These are phyloP conservation scores for Ficedula albicollis DNA, from an alignment of 2,797 vertebrate genomes.

Conservation along the genomic window DNA sequence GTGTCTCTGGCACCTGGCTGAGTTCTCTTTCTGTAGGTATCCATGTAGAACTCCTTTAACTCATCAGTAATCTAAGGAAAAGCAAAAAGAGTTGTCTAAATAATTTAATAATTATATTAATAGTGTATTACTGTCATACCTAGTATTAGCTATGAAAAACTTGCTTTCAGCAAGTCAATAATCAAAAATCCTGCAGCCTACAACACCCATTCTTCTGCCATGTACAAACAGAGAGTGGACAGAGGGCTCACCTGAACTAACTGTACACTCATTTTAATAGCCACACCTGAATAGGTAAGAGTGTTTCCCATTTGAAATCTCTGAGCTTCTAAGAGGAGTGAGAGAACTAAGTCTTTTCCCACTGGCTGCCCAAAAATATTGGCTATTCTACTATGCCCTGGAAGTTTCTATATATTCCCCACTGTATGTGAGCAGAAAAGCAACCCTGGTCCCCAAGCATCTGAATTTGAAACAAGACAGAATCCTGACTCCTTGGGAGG, in stretches of 20 bases:
- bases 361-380: not conserved
- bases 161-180: not conserved
- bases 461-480: not conserved
- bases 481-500: not conserved
- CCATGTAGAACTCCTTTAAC: slow-evolving; percentile 83
- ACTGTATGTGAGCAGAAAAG: not conserved
- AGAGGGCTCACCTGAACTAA: not conserved
- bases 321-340: not conserved
- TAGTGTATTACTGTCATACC: not conserved
- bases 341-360: not conserved
- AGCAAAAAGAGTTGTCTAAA: not conserved
- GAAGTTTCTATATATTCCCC: not conserved
- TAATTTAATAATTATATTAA: not conserved
- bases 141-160: not conserved
- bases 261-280: not conserved
- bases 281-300: not conserved
- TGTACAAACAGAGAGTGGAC: not conserved
- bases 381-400: not conserved
- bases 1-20: slow-evolving; percentile 77
- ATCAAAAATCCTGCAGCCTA: not conserved
- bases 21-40: slow-evolving; percentile 79
- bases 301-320: not conserved
- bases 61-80: slow-evolving; percentile 82
- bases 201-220: not conserved
- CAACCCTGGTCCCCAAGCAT: not conserved